Evolutionary conservation across 2,113 vertebrate species (phyloP).

Genomic region (Neoarius graeffei): DNA sequence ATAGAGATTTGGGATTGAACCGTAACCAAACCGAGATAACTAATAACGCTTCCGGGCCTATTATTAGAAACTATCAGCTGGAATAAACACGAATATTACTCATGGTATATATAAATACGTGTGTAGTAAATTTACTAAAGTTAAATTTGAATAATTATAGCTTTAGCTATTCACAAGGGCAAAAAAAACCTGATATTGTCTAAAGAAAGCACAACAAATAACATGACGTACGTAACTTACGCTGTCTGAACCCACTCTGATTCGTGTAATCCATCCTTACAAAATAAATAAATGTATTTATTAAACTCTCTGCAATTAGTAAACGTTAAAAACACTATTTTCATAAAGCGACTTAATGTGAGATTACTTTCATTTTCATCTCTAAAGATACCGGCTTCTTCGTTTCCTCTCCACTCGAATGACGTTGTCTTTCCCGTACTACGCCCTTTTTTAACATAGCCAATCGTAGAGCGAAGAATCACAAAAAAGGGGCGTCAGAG

Average conservation of each 20-base stretch:
- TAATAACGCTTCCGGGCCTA: background rate
- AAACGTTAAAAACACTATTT: background rate
- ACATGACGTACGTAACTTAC: constrained; percentile 74
- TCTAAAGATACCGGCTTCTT: constrained; percentile 23
- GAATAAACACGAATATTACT: background rate
- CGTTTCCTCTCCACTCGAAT: background rate
- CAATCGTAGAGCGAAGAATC: constrained; percentile 5
- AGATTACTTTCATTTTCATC: background rate
- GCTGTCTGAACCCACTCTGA: constrained; percentile 72
- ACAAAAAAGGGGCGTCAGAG: background rate
- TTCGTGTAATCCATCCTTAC: constrained; percentile 68
- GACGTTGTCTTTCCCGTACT: background rate
- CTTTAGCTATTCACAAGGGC: background rate
- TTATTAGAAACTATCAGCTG: background rate
- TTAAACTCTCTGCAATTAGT: background rate
- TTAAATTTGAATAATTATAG: background rate
- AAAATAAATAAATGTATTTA: background rate
- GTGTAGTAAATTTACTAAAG: background rate
- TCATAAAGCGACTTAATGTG: background rate
- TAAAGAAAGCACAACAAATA: constrained; percentile 26
- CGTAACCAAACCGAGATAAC: background rate
- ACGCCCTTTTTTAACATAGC: background rate
- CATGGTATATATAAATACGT: background rate
- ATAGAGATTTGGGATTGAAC: background rate
- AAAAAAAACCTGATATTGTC: background rate